Base-by-base conservation (phyloP, 2,888 invertebrate genomes). In the Falcaria lacertinaria region DNA sequence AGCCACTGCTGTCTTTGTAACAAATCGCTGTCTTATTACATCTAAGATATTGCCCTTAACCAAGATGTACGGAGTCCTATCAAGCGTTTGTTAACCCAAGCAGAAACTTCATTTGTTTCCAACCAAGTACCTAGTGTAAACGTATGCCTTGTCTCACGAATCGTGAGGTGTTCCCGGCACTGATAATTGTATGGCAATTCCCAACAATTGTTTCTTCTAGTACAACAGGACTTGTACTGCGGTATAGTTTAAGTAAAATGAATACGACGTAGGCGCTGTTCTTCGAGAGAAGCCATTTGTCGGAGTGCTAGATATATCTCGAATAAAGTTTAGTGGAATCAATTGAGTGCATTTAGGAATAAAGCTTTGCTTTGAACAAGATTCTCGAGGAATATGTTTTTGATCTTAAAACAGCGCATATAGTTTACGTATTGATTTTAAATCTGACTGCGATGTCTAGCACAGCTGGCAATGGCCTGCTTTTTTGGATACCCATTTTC, bases 181-280 rank as follows among this genome's bases (percentile, higher is more conserved):
- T 37, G 37, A 35, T 54, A 54, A 54, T 51, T 54, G 51, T 47
- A 44, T 44, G 45, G 50, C 48, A 52, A 50, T 50, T 52, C 46
- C 45, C 40, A 44, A 19, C 22, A 4, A 22, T 14, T 22, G 36
- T 19, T 37, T 14, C 37, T 37, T 13, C 13, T 37, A 22, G 37
- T 37, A 22, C 14, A 7, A 25, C n/a, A 16, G 16, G 28, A 28
- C 28, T 28, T 4, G 28, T 28, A 28, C 28, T 28, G 28, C 44
- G 42, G 41, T n/a, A n/a, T 34, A 39, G 43, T 44, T 42, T 38
- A 42, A 47, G 41, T 45, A 32, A 32, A 34, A 34, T 42, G 39
- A 32, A 42, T 33, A 39, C 34, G 45, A 44, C 47, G 28, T 28
- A 11, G 11, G 7, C 11, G 3, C 28, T 11, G 11, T 42, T 22